A percentile compares a stretch with the other conserved stretches of the same genome.
Conservation (phyloP, 2,797 vertebrate genomes). For the Crenichthys baileyi region DNA sequence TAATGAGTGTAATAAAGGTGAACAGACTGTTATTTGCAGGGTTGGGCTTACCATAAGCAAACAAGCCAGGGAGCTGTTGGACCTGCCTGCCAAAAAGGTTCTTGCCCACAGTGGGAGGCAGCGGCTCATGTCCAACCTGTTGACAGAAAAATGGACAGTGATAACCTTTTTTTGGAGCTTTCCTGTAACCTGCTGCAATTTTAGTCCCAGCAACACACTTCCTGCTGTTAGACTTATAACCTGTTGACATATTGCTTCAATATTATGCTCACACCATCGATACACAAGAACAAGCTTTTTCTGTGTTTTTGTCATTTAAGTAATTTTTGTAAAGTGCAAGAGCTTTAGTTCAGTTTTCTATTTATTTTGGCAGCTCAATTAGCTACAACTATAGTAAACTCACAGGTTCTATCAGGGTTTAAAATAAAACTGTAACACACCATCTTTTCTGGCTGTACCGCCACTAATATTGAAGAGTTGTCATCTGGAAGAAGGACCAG, state of each 20-base stretch:
- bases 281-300: background rate
- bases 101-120: conserved; percentile 88
- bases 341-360: no score
- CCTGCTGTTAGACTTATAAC: background rate
- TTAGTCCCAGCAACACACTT: background rate
- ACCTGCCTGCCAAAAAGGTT: conserved; percentile 95
- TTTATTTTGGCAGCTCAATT: no score
- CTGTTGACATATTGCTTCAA: background rate
- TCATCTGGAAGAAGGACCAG: no score
- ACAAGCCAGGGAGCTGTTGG: conserved; percentile 93
- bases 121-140: conserved; percentile 95
- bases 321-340: no score
- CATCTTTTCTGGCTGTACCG: no score
- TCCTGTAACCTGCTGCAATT: no score
- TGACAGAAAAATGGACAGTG: background rate
- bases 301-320: no score
- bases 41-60: conserved; percentile 90
- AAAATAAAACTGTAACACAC: no score
- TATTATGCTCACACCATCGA: background rate
- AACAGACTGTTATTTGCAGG: background rate
- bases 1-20: background rate
- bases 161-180: background rate
- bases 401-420: no score
- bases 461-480: no score
- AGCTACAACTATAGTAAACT: no score